Percentiles rank a stretch among this genome's conserved stretches.
Evolutionary conservation across 2,797 vertebrate species (phyloP).

Genomic region (Arctocebus calabarensis): DNA sequence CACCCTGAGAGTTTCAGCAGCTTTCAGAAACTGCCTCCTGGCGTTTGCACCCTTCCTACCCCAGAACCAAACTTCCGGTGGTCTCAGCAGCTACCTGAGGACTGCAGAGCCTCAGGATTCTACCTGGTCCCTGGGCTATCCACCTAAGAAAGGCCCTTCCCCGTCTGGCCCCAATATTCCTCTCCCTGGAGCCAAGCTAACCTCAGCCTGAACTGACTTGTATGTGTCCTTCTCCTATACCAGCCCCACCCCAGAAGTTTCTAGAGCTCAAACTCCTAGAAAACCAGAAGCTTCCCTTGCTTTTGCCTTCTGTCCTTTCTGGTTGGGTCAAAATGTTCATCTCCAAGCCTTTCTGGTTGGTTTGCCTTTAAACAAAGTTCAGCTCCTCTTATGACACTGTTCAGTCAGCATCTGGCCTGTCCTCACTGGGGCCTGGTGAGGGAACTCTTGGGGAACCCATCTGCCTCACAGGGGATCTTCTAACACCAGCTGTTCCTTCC

Average conservation of each 20-base stretch:
- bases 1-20: not conserved
- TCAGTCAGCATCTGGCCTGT: not conserved
- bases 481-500: constrained; percentile 49
- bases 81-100: not conserved
- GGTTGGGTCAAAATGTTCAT: not conserved
- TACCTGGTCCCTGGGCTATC: not conserved
- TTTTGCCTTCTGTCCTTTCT: not conserved
- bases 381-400: not conserved
- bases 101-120: not conserved
- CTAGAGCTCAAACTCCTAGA: not conserved
- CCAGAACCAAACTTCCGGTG: not conserved
- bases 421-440: not conserved
- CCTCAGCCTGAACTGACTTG: not conserved
- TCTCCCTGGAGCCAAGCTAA: not conserved
- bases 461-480: not conserved
- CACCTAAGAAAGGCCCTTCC: not conserved
- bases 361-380: not conserved
- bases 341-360: not conserved
- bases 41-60: no score
- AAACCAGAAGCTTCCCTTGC: not conserved
- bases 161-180: not conserved
- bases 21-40: not conserved
- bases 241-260: not conserved
- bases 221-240: not conserved
- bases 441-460: not conserved